Evolutionary conservation across 1,140 invertebrate genomes (phyloP), one percentile per base, ranked within the genome.

Genomic region (Brachionus rubens): DNA sequence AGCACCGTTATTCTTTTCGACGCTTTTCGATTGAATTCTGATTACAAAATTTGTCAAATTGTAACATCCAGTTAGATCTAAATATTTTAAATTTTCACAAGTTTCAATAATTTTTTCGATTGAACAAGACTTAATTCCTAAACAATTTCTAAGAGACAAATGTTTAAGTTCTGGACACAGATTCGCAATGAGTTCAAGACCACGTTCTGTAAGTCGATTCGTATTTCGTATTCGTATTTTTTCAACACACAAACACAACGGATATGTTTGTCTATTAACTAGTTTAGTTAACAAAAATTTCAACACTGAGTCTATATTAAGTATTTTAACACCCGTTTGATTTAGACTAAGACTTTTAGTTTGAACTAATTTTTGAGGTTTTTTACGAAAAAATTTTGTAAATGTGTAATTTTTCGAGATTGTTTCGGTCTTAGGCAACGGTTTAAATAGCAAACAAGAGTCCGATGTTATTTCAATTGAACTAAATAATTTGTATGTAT

Each of bases 61-160:
- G 19, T 21, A 65, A 36, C 59, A 43, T 3, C 59, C 59, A n/a
- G 19, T 46, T 43, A 65, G 12, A 24, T 65, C 59, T 21, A 65
- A 28, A 65, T 65, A 65, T 41, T 65, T 65, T 28, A 65, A 43
- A 65, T 65, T 65, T 36, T 65, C 59, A 46, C 59, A 65, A 65
- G 21, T 65, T 65, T 65, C 40, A 7, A 65, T 14, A 10, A 65
- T 24, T 46, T 65, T 65, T 21, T 65, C 40, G 9, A 65, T 26
- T n/a, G 59, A 41, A 26, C 19, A 2, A 0, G 59, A 46, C 14
- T 36, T 43, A 4, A 65, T 28, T 5, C 19, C 24, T 7, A 65
- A 24, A 65, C 59, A 65, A 46, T 65, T 65, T 19, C 36, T 36
- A 12, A 65, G 12, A 0, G 59, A 5, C 19, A 65, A 43, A 41